Base-by-base conservation (phyloP, 1,140 invertebrate genomes). In the Trachymyrmex cornetzi region DNA sequence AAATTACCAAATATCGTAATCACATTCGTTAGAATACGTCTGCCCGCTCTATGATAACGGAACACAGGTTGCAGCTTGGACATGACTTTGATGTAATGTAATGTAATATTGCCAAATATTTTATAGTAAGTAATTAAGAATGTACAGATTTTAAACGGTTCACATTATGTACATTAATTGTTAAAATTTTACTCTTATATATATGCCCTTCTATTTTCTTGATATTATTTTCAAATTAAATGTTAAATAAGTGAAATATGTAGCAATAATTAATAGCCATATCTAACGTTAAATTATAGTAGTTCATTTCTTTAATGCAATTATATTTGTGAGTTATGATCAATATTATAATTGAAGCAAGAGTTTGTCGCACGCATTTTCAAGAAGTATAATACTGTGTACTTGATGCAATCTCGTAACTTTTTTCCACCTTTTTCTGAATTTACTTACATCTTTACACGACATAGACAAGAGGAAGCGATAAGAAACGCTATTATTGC, bases 401-500 rank as follows among this genome's bases (percentile, higher is more conserved):
- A 44, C 7, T 22, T 77, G 22, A 19, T 14, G 44, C 48, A 7
- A 24, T 19, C 77, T 19, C 77, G 1, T 14, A 11, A 81, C 55
- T 74, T 61, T 48, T 74, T 72, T 48, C 66, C 34, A 44, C 24
- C 19, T 74, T 72, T 48, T 30, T 59, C 34, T 44, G 24, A 19
- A n/a, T 44, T 81, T 57, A 12, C 34, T 9, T n/a, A 9, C 16
- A 27, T 6, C 30, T 67, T 67, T 80, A 67, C 44, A n/a, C 14
- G 16, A 44, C 44, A 24, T 19, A 12, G 14, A 74, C 34, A 27
- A 30, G 14, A 48, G 34, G 14, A 74, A 82, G 53, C 6, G 34
- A 9, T 53, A 53, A 81, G 24, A 82, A 61, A 48, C 12, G 79
- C 34, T 81, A 81, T 71, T 81, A 48, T 74, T 30, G 38, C 67